phyloP scores from a whole-genome alignment of 2,797 vertebrate genomes.

The Schizothorax lantsangensis region DNA sequence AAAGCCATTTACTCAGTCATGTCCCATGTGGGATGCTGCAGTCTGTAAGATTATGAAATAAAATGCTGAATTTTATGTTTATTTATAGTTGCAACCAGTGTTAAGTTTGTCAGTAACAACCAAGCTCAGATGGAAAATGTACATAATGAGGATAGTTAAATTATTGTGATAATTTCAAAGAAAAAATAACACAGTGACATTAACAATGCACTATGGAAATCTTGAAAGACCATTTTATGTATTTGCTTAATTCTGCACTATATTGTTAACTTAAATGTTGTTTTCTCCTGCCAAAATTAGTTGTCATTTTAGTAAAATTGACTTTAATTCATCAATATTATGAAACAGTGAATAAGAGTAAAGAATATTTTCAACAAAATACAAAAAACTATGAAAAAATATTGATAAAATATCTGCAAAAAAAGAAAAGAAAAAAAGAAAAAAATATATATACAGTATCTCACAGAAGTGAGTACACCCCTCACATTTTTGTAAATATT shows the following conservation, averaged over 20 bases:
- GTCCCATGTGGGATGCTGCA: slow-evolving; percentile 1
- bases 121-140: neutral
- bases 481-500: no score
- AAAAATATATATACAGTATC: no score
- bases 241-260: neutral
- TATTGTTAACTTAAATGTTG: neutral
- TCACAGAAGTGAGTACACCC: no score
- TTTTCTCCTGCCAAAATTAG: neutral
- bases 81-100: neutral
- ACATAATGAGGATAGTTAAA: neutral
- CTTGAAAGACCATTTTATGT: neutral
- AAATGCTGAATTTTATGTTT: slow-evolving; percentile 3
- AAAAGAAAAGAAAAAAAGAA: no score
- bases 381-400: neutral
- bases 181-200: neutral
- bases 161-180: neutral
- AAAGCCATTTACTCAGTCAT: slow-evolving; percentile 28
- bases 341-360: neutral
- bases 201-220: neutral
- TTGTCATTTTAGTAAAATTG: neutral
- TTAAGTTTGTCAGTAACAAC: neutral
- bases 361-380: neutral
- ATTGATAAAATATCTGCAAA: neutral
- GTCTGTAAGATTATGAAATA: slow-evolving; percentile 10
- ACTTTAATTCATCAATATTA: neutral